These are phyloP conservation scores for Zaprionus capensis DNA, from an alignment of 1,140 invertebrate genomes.

Conservation along the genomic window DNA sequence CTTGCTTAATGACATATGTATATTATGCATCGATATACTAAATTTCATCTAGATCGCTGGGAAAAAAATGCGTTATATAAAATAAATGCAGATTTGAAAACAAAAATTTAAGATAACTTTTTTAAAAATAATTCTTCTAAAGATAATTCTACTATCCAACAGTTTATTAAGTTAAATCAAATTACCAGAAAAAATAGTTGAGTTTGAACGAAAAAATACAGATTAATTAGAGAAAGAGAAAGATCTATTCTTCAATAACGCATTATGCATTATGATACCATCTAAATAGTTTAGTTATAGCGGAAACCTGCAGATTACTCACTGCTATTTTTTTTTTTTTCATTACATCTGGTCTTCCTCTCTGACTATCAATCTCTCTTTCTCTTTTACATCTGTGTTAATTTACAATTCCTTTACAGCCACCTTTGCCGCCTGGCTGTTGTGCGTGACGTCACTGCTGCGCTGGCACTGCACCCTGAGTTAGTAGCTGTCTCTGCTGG, in stretches of 20 bases:
- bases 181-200: background rate
- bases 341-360: background rate
- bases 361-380: background rate
- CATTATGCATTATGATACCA: background rate
- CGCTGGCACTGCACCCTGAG: slow-evolving; percentile 64
- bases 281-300: background rate
- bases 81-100: background rate
- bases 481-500: slow-evolving; percentile 66
- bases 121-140: background rate
- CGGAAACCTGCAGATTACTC: background rate
- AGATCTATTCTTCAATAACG: background rate
- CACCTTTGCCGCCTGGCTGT: slow-evolving; percentile 55
- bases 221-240: too few species aligned
- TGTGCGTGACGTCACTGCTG: slow-evolving; percentile 54
- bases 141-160: background rate
- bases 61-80: too few species aligned
- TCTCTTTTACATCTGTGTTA: background rate
- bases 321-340: too few species aligned
- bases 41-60: background rate
- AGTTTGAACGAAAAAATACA: background rate
- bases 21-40: background rate
- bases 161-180: background rate
- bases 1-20: too few species aligned
- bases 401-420: slow-evolving; percentile 22
- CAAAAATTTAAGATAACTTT: background rate